Conservation (phyloP, 2,888 invertebrate species). For the Junonia oenone region DNA sequence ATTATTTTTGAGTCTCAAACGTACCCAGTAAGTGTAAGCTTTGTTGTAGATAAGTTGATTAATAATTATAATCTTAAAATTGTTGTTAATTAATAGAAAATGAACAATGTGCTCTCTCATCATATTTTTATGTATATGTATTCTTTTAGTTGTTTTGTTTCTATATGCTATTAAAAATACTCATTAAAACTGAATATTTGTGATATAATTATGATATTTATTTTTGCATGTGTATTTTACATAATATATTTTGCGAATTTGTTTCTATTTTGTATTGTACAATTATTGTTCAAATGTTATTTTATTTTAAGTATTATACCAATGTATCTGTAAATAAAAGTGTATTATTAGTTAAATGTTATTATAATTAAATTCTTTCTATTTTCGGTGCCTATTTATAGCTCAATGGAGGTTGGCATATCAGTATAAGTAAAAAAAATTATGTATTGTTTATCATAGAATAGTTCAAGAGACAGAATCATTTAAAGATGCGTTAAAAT, state of each 20-base stretch:
- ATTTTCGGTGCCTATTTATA: neutral
- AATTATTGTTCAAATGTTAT: neutral
- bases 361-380: neutral
- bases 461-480: too few relatives aligned
- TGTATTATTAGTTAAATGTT: neutral
- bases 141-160: neutral
- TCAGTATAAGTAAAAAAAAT: neutral
- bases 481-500: too few relatives aligned
- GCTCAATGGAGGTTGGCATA: neutral
- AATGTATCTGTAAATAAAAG: neutral
- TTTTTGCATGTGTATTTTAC: neutral
- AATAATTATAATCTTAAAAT: conserved; percentile 5
- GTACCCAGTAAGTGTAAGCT: conserved; percentile 21
- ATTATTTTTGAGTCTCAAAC: conserved; percentile 23
- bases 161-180: neutral
- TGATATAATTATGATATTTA: neutral
- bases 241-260: neutral
- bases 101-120: neutral
- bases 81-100: conserved; percentile 2
- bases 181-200: neutral
- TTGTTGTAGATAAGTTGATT: conserved; percentile 11
- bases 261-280: neutral
- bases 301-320: neutral
- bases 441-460: too few relatives aligned
- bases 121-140: neutral